Evolutionary conservation across 2,797 vertebrate genomes (phyloP).

Genomic region (Taeniopygia guttata): DNA sequence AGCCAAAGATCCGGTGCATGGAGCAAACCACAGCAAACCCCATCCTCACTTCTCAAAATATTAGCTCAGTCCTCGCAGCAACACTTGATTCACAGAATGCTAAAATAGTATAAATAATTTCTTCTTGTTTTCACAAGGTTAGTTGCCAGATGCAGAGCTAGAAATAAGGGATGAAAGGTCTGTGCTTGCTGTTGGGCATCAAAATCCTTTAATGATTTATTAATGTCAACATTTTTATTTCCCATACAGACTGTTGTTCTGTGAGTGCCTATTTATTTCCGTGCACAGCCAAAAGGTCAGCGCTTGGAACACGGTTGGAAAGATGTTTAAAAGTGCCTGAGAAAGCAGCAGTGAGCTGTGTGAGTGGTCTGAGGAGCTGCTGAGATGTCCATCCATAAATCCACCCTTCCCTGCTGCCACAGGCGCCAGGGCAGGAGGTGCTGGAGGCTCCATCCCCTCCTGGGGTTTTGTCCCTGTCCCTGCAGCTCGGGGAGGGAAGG

Average conservation of each 20-base stretch:
- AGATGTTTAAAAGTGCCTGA: not conserved
- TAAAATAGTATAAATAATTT: conserved; percentile 14
- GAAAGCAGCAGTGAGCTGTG: not conserved
- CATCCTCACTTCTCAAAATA: not conserved
- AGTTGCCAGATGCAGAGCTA: conserved; percentile 4
- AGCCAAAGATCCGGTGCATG: not conserved
- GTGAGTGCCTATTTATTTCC: not conserved
- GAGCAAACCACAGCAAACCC: not conserved
- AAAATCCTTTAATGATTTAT: conserved; percentile 58
- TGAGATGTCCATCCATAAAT: not conserved
- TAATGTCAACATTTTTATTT: conserved; percentile 27
- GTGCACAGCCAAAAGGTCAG: conserved; percentile 21
- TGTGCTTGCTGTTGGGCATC: conserved; percentile 48
- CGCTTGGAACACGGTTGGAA: not conserved
- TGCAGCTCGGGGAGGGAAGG: not conserved
- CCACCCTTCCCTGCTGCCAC: not conserved
- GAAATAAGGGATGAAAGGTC: conserved; percentile 46
- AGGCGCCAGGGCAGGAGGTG: not conserved
- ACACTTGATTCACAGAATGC: conserved; percentile 2
- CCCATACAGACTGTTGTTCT: not conserved
- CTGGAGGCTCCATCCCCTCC: not conserved
- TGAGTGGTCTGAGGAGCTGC: not conserved
- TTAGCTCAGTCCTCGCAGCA: not conserved
- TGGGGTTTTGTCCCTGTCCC: not conserved
- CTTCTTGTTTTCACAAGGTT: conserved; percentile 24